These are phyloP conservation scores for Macrosoma leucophasiata DNA, from an alignment of 2,888 invertebrate species.

Conservation along the genomic window DNA sequence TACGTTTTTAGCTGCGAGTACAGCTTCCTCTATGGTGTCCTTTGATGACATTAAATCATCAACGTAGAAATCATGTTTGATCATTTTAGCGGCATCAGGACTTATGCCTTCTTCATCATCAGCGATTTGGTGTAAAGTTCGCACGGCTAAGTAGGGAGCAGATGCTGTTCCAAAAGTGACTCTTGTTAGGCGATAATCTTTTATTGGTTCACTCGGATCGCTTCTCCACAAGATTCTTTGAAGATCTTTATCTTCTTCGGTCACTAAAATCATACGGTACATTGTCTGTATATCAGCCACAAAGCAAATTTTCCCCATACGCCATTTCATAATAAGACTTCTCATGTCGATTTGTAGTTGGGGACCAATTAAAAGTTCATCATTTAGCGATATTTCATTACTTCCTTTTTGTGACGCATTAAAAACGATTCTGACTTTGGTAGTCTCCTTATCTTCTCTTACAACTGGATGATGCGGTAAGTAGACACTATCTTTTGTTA, in stretches of 20 bases:
- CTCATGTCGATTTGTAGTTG: conserved; percentile 26
- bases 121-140: conserved; percentile 14
- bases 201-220: conserved; percentile 1
- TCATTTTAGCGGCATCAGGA: conserved; percentile 7
- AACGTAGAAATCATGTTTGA: conserved; percentile 15
- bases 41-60: conserved; percentile 13
- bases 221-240: conserved; percentile 21
- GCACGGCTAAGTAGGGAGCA: conserved; percentile 20
- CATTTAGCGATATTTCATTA: conserved; percentile 23
- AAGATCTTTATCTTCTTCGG: conserved; percentile 19
- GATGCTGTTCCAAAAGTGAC: conserved; percentile 25
- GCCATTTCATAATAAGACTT: conserved; percentile 23
- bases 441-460: conserved; percentile 23
- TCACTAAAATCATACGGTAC: conserved; percentile 27
- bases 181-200: conserved; percentile 15
- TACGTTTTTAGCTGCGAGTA: conserved; percentile 7
- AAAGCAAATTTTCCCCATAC: conserved; percentile 21
- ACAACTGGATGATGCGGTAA: conserved; percentile 18
- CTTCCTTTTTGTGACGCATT: conserved; percentile 20
- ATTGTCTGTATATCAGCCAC: conserved; percentile 28
- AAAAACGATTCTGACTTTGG: conserved; percentile 19
- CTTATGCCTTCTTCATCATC: conserved; percentile 10
- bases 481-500: conserved; percentile 3
- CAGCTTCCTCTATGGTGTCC: conserved; percentile 8
- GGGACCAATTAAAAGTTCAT: conserved; percentile 22